phyloP scores from a whole-genome alignment of 2,888 invertebrate species.

The Synanthedon formicaeformis region DNA sequence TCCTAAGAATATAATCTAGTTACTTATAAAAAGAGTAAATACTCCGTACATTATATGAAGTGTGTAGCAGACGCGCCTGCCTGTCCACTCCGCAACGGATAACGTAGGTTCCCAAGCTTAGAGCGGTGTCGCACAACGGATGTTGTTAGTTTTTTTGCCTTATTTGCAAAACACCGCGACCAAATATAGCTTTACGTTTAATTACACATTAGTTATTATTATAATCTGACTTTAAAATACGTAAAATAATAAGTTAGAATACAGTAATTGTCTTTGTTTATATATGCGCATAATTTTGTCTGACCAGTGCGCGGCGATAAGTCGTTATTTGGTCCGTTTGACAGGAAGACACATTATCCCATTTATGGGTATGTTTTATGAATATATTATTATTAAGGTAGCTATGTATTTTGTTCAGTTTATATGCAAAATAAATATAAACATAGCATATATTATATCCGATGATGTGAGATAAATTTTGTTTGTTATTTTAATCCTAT shows the following conservation, averaged over 20 bases:
- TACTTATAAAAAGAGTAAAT: constrained; percentile 22
- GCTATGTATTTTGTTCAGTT: not conserved
- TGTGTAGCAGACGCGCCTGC: constrained; percentile 10
- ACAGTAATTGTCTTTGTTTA: constrained; percentile 15
- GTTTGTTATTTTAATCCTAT: too few species aligned
- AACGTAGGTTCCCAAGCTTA: not conserved
- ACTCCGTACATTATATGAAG: constrained; percentile 27
- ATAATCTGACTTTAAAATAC: constrained; percentile 31
- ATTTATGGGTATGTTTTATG: constrained; percentile 12
- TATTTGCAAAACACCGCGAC: constrained; percentile 27
- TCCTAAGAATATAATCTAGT: constrained; percentile 12
- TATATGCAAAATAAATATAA: not conserved
- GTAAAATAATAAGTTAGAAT: constrained; percentile 9
- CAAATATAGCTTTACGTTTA: constrained; percentile 55
- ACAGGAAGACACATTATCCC: constrained; percentile 29
- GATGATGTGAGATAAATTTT: not conserved
- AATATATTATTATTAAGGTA: not conserved
- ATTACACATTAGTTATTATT: constrained; percentile 53
- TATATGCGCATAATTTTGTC: constrained; percentile 39
- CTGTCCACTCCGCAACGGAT: not conserved
- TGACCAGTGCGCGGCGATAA: constrained; percentile 13
- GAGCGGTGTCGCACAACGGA: not conserved
- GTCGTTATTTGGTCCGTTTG: constrained; percentile 22
- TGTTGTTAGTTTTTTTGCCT: constrained; percentile 27
- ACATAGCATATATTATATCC: not conserved